Conservation (phyloP, 1,140 invertebrate genomes). For the Conus ventricosus region DNA sequence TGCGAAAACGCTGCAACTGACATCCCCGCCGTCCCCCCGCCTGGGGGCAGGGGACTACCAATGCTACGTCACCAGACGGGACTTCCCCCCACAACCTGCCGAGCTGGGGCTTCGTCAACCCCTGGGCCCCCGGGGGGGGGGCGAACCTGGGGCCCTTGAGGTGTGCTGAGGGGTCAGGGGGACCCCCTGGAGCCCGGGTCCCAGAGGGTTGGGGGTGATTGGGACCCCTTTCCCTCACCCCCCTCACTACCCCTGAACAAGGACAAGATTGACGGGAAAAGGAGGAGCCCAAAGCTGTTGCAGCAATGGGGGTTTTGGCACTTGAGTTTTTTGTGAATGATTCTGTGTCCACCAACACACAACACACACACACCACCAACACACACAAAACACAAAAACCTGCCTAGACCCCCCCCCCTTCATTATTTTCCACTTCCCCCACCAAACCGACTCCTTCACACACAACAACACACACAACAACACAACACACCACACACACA, state of each 20-base stretch:
- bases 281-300: slow-evolving; percentile 50
- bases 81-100: slow-evolving; percentile 59
- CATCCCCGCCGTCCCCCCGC: slow-evolving; percentile 61
- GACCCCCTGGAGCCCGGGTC: slow-evolving; percentile 60
- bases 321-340: too few relatives aligned
- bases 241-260: slow-evolving; percentile 58
- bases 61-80: slow-evolving; percentile 64
- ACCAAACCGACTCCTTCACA: too few relatives aligned
- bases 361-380: too few relatives aligned
- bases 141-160: slow-evolving; percentile 66
- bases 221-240: slow-evolving; percentile 68
- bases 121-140: slow-evolving; percentile 63
- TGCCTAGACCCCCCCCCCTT: too few relatives aligned
- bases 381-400: too few relatives aligned
- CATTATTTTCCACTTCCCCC: too few relatives aligned
- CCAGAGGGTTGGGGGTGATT: slow-evolving; percentile 65
- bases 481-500: too few relatives aligned
- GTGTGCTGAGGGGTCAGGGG: slow-evolving; percentile 49
- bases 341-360: too few relatives aligned
- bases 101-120: slow-evolving; percentile 63
- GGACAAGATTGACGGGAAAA: slow-evolving; percentile 65
- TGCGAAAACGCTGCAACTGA: slow-evolving; percentile 64
- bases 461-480: too few relatives aligned
- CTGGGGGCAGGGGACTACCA: slow-evolving; percentile 64
- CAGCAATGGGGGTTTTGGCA: too few relatives aligned